Evolutionary conservation across 2,797 vertebrate genomes (phyloP), one percentile per base, ranked within the genome.

Genomic region (Gouania willdenowi): DNA sequence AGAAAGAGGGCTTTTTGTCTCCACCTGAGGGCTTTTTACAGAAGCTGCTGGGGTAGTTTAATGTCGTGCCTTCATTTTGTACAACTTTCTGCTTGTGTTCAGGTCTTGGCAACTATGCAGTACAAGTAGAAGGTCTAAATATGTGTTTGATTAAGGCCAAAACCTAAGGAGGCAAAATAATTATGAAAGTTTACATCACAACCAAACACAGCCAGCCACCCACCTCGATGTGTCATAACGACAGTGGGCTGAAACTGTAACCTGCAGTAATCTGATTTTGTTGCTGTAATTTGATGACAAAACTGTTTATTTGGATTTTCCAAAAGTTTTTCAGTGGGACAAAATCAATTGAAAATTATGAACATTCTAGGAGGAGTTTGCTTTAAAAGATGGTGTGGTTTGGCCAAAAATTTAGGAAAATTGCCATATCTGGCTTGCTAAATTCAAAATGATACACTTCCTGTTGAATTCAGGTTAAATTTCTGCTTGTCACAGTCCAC

Each of bases 21-120:
- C 55, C 60, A 44, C 44, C 57, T 60, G 15, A 10, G 7, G 15
- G 40, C 36, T 51, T 53, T 41, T 61, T 47, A 62, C 53, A 40
- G 37, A 66, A 61, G 46, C 47, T 33, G 36, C 46, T 42, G 30
- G 47, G 29, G 6, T 39, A 37, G 21, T 5, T 36, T 30, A 15
- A 6, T 53, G 12, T 41, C 48, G 13, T 58, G 42, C 41, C 46
- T 46, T 14, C 18, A 13, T 41, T 62, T 25, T 32, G n/a, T 24
- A 2, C 32, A 34, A 41, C 36, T 51, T 21, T 11, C 28, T 44
- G 28, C 26, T 13, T 24, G 23, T 50, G 49, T 39, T 30, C 25
- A 5, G 41, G 24, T 55, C 26, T 32, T 57, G 45, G 30, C 29
- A 35, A 9, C 8, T 45, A 8, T 43, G 19, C 1, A 5, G 51